Evolutionary conservation across 2,797 vertebrate species (phyloP).

Genomic region (Pelochelys cantorii): DNA sequence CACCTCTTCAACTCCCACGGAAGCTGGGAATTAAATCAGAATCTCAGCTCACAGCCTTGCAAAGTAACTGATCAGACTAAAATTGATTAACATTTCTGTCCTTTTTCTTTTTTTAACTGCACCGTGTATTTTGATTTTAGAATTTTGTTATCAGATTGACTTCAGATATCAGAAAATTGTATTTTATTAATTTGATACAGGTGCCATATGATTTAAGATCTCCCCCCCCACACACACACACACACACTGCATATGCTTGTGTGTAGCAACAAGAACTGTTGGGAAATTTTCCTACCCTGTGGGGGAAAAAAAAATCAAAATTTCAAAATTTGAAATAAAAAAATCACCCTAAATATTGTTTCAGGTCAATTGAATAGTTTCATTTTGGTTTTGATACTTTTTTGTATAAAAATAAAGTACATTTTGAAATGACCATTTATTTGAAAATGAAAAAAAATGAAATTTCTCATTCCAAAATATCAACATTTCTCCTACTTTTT

Average conservation of each 20-base stretch:
- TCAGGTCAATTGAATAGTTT: no score
- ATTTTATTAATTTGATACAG: background rate
- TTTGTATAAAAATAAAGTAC: no score
- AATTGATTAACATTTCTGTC: background rate
- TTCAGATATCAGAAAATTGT: background rate
- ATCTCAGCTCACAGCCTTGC: background rate
- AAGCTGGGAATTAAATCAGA: background rate
- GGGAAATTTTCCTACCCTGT: no score
- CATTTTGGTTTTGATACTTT: no score
- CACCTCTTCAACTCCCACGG: background rate
- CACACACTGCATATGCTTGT: background rate
- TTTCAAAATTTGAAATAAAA: no score
- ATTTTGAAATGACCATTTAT: no score
- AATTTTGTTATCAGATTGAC: background rate
- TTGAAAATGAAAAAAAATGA: no score
- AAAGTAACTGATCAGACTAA: background rate
- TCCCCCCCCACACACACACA: no score
- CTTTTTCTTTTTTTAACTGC: background rate
- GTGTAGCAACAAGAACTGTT: background rate
- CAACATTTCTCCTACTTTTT: no score
- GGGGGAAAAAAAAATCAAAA: no score
- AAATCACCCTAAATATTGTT: no score
- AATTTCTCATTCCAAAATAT: no score
- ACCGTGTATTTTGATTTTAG: background rate
- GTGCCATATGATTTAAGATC: background rate